A percentile compares a stretch with the other conserved stretches of the same genome.
These are phyloP conservation scores for Megaleporinus macrocephalus DNA, from an alignment of 2,113 vertebrate species.

Conservation along the genomic window DNA sequence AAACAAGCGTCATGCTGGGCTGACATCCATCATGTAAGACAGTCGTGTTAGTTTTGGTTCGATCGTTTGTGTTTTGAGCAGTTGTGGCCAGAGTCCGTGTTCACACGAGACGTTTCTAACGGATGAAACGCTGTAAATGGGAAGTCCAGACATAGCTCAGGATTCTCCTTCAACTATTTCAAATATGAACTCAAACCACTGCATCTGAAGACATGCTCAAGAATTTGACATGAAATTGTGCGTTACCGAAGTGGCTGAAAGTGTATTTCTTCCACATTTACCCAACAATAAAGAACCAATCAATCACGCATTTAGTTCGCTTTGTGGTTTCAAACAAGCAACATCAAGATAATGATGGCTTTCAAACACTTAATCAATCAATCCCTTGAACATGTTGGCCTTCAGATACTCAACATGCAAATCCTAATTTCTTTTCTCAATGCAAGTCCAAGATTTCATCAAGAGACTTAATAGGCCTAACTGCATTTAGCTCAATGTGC, in stretches of 20 bases:
- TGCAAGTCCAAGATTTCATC: not conserved
- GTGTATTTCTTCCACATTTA: constrained; percentile 7
- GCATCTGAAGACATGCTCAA: constrained; percentile 5
- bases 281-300: not conserved
- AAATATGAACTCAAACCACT: constrained; percentile 21
- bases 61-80: constrained; percentile 43
- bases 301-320: constrained; percentile 24
- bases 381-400: not conserved
- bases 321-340: constrained; percentile 22
- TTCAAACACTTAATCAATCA: not conserved
- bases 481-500: not conserved
- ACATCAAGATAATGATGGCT: not conserved
- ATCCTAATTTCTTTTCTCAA: not conserved
- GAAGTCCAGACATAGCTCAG: constrained; percentile 30
- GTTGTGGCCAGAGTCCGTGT: constrained; percentile 37
- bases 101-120: constrained; percentile 36
- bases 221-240: constrained; percentile 30
- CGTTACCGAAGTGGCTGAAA: not conserved
- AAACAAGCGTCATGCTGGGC: constrained; percentile 49
- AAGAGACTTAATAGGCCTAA: not conserved
- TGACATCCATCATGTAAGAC: constrained; percentile 45
- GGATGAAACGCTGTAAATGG: constrained; percentile 36
- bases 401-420: not conserved
- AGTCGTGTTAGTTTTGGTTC: constrained; percentile 51
- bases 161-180: constrained; percentile 39